Base-by-base conservation (phyloP, 64 coral and sea anemone species). In the Pachyseris speciosa region DNA sequence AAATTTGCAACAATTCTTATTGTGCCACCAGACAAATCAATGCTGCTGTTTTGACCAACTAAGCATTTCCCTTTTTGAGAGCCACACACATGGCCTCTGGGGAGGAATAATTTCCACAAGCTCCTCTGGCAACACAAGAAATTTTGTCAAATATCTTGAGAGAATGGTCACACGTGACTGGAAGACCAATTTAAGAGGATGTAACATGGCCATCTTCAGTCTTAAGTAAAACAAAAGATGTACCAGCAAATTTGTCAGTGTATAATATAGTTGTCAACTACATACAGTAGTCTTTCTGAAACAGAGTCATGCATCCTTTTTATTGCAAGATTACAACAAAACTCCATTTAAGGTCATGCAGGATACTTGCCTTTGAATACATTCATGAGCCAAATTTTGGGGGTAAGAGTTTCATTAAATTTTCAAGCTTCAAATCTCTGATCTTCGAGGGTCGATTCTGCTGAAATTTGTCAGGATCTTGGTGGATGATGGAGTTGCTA, bases 11-110 rank as follows among this genome's bases (percentile, higher is more conserved):
- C 26, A 55, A 22, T 83, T n/a, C 51, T 83, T 24, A 83, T 83
- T 61, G 55, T 83, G 33, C 79, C 79, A 64, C 79, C 79, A 83
- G 79, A 83, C 47, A 81, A 81, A 49, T 83, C 51, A 58, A 83
- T 83, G 79, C 79, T 83, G 22, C 31, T 83, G 31, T 39, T 83
- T 58, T 34, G 34, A 83, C 50, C 41, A 16, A 7, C 55, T 29
- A 33, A 58, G 61, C 5, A 83, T 58, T 64, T 58, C 27, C 11
- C 33, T 83, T 37, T 83, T 83, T 83, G 79, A 83, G 61, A 83
- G 79, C 33, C 57, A 83, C 52, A 27, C 79, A 26, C 79, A 83
- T 64, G 51, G 77, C 57, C 77, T 33, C 6, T 29, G 45, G 36
- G 79, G 79, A 65, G 29, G 27, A 34, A 83, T 83, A 34, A 64